Evolutionary conservation across 2,888 invertebrate species (phyloP), one percentile per base, ranked within the genome.

Genomic region (Diabrotica balteata): DNA sequence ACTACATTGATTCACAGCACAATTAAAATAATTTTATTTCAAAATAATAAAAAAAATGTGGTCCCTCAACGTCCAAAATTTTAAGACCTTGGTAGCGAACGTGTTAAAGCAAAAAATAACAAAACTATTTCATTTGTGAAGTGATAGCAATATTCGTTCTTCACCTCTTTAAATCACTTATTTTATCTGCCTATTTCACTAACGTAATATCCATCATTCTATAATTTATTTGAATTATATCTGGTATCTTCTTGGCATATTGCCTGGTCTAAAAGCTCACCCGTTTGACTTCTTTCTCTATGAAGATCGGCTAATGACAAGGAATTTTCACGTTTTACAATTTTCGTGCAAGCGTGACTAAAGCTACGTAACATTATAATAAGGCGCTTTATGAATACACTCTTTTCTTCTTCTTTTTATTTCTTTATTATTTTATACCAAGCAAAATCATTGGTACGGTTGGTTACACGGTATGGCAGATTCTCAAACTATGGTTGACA

Each of bases 371-470:
- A 68, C 60, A 65, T 64, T 65, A 64, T 68, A 68, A 68, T 68
- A 68, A 68, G 65, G 47, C 65, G 68, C 64, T 65, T 65, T 68
- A 68, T 68, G 68, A 68, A 68, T 68, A 65, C 64, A 60, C 50
- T 68, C 61, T 61, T 68, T 57, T 64, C 17, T 60, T 60, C 53
- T 65, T 32, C n/a, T 57, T 59, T 54, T 50, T 50, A 32, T 22
- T 46, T 59, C 58, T 58, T 59, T 53, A 53, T 51, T 65, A 61
- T 61, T 57, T 64, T 64, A 45, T 68, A 68, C 55, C 55, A 51
- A 52, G 60, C 54, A 54, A 54, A 54, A 54, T 54, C 42, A 54
- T 54, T 54, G 32, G 32, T 32, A 32, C 43, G n/a, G 42, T 43
- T 54, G 43, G 42, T 10, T 11, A 43, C 54, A 53, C 53, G 53